These are phyloP conservation scores for Tachysurus fulvidraco DNA, from an alignment of 2,113 vertebrate species.

Conservation along the genomic window DNA sequence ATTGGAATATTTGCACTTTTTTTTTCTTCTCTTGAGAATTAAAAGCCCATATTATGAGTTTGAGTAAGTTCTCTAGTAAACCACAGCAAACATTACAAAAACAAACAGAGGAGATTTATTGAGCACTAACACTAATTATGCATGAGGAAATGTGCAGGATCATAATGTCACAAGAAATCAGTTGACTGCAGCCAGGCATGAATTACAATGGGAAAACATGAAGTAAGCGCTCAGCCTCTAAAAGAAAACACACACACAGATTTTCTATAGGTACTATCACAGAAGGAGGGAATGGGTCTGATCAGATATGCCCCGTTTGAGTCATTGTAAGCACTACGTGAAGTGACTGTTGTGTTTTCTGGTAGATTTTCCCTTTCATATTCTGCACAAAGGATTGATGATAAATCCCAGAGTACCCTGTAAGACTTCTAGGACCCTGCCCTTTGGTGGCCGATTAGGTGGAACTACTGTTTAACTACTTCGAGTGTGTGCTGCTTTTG, in stretches of 20 bases:
- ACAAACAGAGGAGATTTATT: conserved; percentile 69
- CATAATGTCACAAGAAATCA: conserved; percentile 64
- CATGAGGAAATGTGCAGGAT: conserved; percentile 63
- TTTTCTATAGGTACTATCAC: conserved; percentile 26
- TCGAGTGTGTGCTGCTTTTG: conserved; percentile 1
- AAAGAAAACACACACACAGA: conserved; percentile 40
- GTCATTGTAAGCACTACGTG: background rate
- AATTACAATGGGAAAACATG: conserved; percentile 51
- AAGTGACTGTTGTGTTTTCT: background rate
- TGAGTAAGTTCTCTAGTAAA: conserved; percentile 48
- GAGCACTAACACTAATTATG: conserved; percentile 61
- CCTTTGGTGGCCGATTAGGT: background rate
- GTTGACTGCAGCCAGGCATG: conserved; percentile 60
- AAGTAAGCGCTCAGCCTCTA: conserved; percentile 36
- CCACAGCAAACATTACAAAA: conserved; percentile 55
- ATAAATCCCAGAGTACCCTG: background rate
- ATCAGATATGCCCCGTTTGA: conserved; percentile 9
- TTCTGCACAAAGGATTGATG: background rate
- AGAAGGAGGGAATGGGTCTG: background rate
- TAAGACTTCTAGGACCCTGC: background rate
- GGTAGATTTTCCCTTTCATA: background rate
- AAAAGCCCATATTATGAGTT: conserved; percentile 44
- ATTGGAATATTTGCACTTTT: background rate
- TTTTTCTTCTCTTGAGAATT: background rate
- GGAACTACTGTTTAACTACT: conserved; percentile 42